Evolutionary conservation across 2,888 invertebrate genomes (phyloP).

Genomic region (Seladonia tumulorum): DNA sequence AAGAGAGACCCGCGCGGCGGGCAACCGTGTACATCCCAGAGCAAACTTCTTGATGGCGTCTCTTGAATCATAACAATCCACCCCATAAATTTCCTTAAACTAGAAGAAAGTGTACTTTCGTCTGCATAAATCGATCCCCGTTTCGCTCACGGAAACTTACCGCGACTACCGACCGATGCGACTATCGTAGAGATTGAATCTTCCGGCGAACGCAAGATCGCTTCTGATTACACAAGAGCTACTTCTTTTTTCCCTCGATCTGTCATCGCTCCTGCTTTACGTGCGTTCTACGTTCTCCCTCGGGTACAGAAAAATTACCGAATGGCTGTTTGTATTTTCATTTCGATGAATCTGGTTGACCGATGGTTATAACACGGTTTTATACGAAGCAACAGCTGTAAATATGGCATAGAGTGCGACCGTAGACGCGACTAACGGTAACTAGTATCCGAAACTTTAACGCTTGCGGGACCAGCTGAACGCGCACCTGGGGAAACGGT

Average conservation of each 20-base stretch:
- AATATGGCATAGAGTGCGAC: too few relatives aligned
- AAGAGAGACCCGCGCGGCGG: not conserved
- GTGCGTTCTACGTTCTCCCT: not conserved
- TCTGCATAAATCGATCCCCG: slow-evolving; percentile 24
- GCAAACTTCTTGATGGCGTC: slow-evolving; percentile 27
- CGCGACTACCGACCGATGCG: not conserved
- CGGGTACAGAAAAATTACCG: too few relatives aligned
- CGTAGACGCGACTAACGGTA: too few relatives aligned
- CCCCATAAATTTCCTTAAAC: slow-evolving; percentile 1
- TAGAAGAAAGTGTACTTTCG: slow-evolving; percentile 4
- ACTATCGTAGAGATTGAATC: not conserved
- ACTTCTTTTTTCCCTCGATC: not conserved
- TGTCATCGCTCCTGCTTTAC: not conserved
- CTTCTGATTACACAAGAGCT: not conserved
- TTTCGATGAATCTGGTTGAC: too few relatives aligned
- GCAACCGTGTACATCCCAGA: not conserved
- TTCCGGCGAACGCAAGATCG: not conserved
- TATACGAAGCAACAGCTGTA: too few relatives aligned
- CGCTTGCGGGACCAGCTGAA: too few relatives aligned
- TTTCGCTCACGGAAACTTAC: not conserved
- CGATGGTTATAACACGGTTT: too few relatives aligned
- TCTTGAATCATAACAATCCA: slow-evolving; percentile 20
- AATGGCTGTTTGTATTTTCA: too few relatives aligned
- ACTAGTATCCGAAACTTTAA: not conserved
- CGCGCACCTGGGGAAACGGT: not conserved